A percentile compares a stretch with the other conserved stretches of the same genome.
phyloP scores from a whole-genome alignment of 2,113 vertebrate species.

The Apodemus sylvaticus region DNA sequence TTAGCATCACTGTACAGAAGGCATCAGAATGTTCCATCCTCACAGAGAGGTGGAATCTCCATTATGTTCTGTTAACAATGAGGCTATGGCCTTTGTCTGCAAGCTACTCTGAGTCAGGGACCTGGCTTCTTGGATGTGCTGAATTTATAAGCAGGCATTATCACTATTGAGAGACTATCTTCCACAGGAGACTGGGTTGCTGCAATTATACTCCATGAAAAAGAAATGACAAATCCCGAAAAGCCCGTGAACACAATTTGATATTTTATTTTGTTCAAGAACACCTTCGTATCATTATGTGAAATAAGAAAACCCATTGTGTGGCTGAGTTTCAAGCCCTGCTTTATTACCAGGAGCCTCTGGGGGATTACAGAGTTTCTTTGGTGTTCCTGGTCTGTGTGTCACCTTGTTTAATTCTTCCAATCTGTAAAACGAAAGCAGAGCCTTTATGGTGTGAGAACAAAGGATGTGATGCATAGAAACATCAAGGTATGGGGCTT shows the following conservation, averaged over 20 bases:
- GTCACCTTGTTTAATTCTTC: constrained; percentile 53
- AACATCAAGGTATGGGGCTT: background rate
- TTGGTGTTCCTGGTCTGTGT: background rate
- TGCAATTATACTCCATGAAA: constrained; percentile 44
- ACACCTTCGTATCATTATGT: background rate
- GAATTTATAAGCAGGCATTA: background rate
- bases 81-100: constrained; percentile 49
- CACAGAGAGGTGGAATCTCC: constrained; percentile 7
- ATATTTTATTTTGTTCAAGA: constrained; percentile 59
- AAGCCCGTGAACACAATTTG: constrained; percentile 3
- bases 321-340: background rate
- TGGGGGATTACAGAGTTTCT: background rate
- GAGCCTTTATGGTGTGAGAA: background rate
- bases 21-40: background rate
- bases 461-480: background rate
- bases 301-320: constrained; percentile 42
- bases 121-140: background rate
- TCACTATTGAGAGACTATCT: background rate
- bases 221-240: background rate
- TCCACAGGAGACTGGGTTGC: background rate
- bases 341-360: constrained; percentile 41
- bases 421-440: constrained; percentile 9
- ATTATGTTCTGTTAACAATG: constrained; percentile 12
- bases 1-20: constrained; percentile 20
- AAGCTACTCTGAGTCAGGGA: constrained; percentile 5